Conservation (phyloP, 1,140 invertebrate species). For the Halesus radiatus region DNA sequence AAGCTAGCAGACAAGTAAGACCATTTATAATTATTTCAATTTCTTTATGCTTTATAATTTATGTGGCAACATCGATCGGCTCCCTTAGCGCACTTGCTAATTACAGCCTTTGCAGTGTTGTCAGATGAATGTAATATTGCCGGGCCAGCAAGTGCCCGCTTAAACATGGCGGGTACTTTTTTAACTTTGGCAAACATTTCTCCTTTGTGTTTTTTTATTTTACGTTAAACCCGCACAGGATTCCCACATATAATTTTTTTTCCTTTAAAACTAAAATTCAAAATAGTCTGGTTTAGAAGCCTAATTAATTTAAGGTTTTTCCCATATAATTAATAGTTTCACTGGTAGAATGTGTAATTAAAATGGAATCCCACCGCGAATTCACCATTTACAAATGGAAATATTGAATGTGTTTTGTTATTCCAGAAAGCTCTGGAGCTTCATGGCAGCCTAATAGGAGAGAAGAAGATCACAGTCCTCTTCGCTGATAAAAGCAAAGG, state of each 20-base stretch:
- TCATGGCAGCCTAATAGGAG: slow-evolving; percentile 64
- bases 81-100: background rate
- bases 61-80: background rate
- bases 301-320: too few relatives aligned
- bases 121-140: slow-evolving; percentile 6
- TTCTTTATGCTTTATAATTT: too few relatives aligned
- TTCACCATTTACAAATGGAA: background rate
- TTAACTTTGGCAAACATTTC: slow-evolving; percentile 35
- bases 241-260: too few relatives aligned
- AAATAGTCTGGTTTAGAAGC: too few relatives aligned
- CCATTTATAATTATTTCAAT: background rate
- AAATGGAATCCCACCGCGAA: background rate
- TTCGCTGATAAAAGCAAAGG: slow-evolving; percentile 59
- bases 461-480: slow-evolving; percentile 65
- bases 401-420: background rate
- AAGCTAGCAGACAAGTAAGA: slow-evolving; percentile 65
- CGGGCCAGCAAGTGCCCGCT: slow-evolving; percentile 6
- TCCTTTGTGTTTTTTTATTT: too few relatives aligned
- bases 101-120: background rate
- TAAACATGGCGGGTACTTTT: slow-evolving; percentile 28
- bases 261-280: too few relatives aligned
- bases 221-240: too few relatives aligned
- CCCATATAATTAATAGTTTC: too few relatives aligned
- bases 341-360: too few relatives aligned
- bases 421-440: slow-evolving; percentile 67